Evolutionary conservation across 2,113 vertebrate genomes (phyloP).

Genomic region (Acrocephalus arundinaceus): DNA sequence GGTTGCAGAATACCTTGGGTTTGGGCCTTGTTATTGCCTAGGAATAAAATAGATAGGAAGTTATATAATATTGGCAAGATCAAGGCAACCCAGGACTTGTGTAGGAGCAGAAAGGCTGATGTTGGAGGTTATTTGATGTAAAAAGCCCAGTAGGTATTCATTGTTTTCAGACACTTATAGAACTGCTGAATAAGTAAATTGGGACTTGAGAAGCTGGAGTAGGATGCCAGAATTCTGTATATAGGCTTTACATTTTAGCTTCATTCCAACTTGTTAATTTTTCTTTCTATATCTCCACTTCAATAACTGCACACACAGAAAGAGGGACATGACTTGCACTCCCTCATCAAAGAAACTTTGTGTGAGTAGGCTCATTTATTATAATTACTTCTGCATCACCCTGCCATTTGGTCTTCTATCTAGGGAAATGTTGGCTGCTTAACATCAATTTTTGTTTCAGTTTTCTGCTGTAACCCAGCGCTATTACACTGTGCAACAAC

Average conservation of each 20-base stretch:
- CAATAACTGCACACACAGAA: not conserved
- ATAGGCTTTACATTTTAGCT: not conserved
- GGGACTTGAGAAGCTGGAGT: not conserved
- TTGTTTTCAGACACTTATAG: not conserved
- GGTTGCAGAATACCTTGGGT: not conserved
- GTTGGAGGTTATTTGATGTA: not conserved
- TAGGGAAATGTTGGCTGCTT: conserved; percentile 32
- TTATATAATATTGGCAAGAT: not conserved
- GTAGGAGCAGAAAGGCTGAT: not conserved
- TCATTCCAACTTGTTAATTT: not conserved
- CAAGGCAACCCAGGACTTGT: not conserved
- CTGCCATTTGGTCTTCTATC: conserved; percentile 29
- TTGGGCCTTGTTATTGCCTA: not conserved
- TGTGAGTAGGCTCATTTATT: not conserved
- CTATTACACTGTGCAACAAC: not conserved
- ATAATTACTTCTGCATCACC: not conserved
- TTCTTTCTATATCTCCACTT: not conserved
- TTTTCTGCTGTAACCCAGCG: not conserved
- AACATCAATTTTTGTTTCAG: conserved; percentile 8
- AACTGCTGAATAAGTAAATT: not conserved
- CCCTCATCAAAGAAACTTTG: not conserved
- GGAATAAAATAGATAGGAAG: not conserved
- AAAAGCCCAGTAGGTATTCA: not conserved
- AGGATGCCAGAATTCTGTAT: not conserved
- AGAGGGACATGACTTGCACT: not conserved